A percentile compares a stretch with the other conserved stretches of the same genome.
These are phyloP conservation scores for Oryzias melastigma DNA, from an alignment of 2,113 vertebrate species.

Conservation along the genomic window DNA sequence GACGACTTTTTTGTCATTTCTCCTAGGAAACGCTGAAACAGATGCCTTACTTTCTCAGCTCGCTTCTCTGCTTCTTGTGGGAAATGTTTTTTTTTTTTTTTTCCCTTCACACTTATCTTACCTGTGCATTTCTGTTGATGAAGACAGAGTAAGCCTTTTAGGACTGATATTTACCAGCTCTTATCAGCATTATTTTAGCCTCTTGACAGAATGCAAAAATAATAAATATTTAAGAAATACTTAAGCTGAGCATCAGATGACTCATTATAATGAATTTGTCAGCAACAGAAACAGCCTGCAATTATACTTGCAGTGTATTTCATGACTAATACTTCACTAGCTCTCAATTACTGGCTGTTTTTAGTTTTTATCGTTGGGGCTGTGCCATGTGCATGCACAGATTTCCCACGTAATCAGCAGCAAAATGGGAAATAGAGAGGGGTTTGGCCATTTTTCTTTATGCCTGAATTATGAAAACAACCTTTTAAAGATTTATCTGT, in stretches of 20 bases:
- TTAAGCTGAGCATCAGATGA: not conserved
- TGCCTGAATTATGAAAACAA: too few relatives aligned
- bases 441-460: too few relatives aligned
- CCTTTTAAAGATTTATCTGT: not conserved
- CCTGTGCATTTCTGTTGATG: slow-evolving; percentile 27
- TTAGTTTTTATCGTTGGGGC: not conserved
- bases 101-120: not conserved
- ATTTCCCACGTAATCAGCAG: too few relatives aligned
- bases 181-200: too few relatives aligned
- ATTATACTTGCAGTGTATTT: not conserved
- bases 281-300: not conserved
- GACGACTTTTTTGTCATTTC: slow-evolving; percentile 40
- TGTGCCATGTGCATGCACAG: too few relatives aligned
- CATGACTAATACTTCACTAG: not conserved
- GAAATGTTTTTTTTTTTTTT: slow-evolving; percentile 12
- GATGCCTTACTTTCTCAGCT: slow-evolving; percentile 23
- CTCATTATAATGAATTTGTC: not conserved
- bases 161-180: slow-evolving; percentile 2
- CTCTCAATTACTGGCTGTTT: not conserved
- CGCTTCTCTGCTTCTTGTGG: slow-evolving; percentile 10
- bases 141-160: slow-evolving; percentile 6
- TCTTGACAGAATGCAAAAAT: too few relatives aligned
- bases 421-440: too few relatives aligned
- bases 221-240: not conserved
- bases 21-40: slow-evolving; percentile 23